Base-by-base conservation (phyloP, 2,797 vertebrate genomes). In the Poecilia picta region DNA sequence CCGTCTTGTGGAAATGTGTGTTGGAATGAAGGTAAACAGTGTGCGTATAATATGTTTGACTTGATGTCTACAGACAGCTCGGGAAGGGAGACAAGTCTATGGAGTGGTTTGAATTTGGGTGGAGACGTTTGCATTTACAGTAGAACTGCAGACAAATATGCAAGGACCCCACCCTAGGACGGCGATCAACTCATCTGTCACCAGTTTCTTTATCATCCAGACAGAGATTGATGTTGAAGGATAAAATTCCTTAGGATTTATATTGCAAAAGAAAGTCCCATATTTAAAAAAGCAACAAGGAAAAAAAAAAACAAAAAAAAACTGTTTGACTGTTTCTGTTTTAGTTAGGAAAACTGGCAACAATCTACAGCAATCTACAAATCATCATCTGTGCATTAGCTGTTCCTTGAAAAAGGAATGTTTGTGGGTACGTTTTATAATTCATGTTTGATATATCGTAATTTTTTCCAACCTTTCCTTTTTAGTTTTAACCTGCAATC, bases 101-200 rank as follows among this genome's bases (percentile, higher is more conserved):
- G 88, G 92, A 91, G 90, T 85, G 92, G 92, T 94, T 94, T 92
- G 85, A 88, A 88, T 94, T 94, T 94, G 94, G 94, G 94, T 94
- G 94, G 94, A 95, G 94, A 94, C 93, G 76, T 87, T 89, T 89
- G 89, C 91, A 83, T 93, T 94, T 94, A 95, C 93, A 94, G 94
- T 94, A 94, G 90, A 93, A 93, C 92, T 93, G 91, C 92, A 95
- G 94, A 95, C 93, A 95, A 94, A 94, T 94, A 94, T 95, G 92
- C 89, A 85, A 25, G 86, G 91, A 93, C 93, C 92, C 93, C 93
- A 92, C 94, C 94, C 93, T 93, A 83, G 91, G 86, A 92, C 55
- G 70, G 91, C 83, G 92, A 93, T 94, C 91, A 94, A 93, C 90
- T 92, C 85, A 89, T 95, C 95, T 93, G 93, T 94, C 93, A 95